Evolutionary conservation across 2,797 vertebrate genomes (phyloP).

Genomic region (Sebastes oblongus): DNA sequence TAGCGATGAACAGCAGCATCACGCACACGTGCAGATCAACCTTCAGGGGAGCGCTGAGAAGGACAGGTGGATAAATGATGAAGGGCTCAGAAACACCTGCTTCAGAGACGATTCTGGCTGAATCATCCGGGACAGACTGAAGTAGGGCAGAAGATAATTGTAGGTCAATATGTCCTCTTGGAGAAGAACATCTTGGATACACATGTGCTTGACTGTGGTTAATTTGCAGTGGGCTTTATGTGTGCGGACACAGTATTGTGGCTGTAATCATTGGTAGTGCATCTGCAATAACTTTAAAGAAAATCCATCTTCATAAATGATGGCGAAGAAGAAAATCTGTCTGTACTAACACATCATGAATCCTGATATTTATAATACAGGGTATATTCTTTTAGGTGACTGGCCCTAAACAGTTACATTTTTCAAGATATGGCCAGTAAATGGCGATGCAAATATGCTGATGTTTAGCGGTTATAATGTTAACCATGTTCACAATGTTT

Average conservation of each 20-base stretch:
- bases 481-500: not conserved
- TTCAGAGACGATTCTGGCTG: conserved; percentile 1
- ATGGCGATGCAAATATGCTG: not conserved
- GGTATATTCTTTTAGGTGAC: not conserved
- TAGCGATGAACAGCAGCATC: not conserved
- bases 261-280: not conserved
- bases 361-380: not conserved
- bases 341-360: not conserved
- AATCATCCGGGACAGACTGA: conserved; percentile 28
- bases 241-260: not conserved
- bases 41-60: not conserved
- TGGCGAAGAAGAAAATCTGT: not conserved
- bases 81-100: conserved; percentile 47
- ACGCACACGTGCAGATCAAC: conserved; percentile 4
- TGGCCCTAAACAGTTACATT: not conserved
- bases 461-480: not conserved
- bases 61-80: conserved; percentile 38
- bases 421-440: not conserved
- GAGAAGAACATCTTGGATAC: conserved; percentile 18
- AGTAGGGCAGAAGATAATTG: conserved; percentile 53
- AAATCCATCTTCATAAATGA: not conserved
- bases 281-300: not conserved
- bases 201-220: conserved; percentile 20
- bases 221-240: not conserved
- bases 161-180: conserved; percentile 50